A percentile compares a stretch with the other conserved stretches of the same genome.
Evolutionary conservation across 2,888 invertebrate species (phyloP).

Genomic region (Torymus tubicola): DNA sequence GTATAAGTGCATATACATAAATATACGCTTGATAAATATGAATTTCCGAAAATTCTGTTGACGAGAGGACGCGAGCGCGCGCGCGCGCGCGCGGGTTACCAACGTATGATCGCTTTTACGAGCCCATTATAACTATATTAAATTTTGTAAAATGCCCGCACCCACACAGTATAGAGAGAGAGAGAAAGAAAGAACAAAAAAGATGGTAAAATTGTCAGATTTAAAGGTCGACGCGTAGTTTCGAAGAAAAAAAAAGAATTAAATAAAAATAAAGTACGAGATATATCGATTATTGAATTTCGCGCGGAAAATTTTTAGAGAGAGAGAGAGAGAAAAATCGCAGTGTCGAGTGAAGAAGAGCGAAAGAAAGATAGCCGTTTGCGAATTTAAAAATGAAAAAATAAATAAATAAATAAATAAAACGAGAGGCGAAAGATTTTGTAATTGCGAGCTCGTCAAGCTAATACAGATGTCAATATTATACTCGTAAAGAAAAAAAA

Average conservation of each 20-base stretch:
- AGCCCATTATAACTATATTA: conserved; percentile 6
- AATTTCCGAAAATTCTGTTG: conserved; percentile 40
- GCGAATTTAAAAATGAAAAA: background rate
- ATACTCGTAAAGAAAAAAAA: conserved; percentile 54
- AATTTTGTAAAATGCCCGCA: conserved; percentile 24
- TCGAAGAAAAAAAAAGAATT: conserved; percentile 6
- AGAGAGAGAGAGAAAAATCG: conserved; percentile 1
- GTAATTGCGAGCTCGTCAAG: conserved; percentile 57
- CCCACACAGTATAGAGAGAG: background rate
- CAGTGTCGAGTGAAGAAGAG: background rate
- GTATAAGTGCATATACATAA: conserved; percentile 22
- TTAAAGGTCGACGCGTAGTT: conserved; percentile 13
- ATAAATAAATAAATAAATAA: too few relatives aligned
- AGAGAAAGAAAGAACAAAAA: too few relatives aligned
- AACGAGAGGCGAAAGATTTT: conserved; percentile 41
- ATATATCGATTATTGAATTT: background rate
- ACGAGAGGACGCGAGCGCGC: conserved; percentile 15
- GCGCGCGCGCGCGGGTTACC: conserved; percentile 24
- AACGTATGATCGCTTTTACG: conserved; percentile 34
- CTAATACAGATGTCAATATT: conserved; percentile 60
- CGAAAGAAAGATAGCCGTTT: background rate
- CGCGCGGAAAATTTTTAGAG: background rate
- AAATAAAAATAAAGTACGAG: background rate
- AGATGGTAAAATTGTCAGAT: conserved; percentile 22
- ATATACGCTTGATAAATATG: conserved; percentile 42